Base-by-base conservation (phyloP, 2,888 invertebrate species). In the Hirtodrosophila cameraria region DNA sequence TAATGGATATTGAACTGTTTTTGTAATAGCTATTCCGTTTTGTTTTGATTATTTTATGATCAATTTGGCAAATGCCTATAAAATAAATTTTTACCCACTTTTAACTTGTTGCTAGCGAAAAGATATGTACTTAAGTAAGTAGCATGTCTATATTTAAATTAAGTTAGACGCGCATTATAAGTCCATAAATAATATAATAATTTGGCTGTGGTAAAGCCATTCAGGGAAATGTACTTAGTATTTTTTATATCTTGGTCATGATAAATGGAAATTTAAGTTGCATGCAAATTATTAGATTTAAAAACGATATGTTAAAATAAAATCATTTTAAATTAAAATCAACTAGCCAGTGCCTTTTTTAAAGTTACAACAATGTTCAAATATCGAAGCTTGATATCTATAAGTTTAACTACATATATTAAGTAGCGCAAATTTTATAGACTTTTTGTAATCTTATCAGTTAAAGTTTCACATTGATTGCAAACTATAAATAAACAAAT, bases 231-330 rank as follows among this genome's bases (percentile, higher is more conserved):
- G 11, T 36, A 36, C 42, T 36, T 12, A 28, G 28, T n/a, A 41
- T 23, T 30, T 41, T 42, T 43, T 25, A 35, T 41, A 64, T 55
- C 71, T 45, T 13, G 33, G 33, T 27, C 1, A 60, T 79, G 84
- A 79, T 67, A 28, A 73, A 84, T 84, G 75, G 79, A 48, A 42
- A 60, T 80, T 80, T 80, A 80, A 81, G 65, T 64, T 74, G 15
- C 68, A 84, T 80, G 79, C 78, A 80, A 80, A 80, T 84, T 68
- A 58, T 11, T 31, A 71, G 85, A 84, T 80, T 68, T 84, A 80
- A 80, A 84, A 80, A 6, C 79, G 60, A 80, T 80, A 67, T 52
- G 43, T 79, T 64, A 53, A 57, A 48, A 27, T 0, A 27, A 46
- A 48, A 57, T n/a, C 25, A 49, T 11, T 30, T 8, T 46, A 23